Evolutionary conservation across 2,888 invertebrate genomes (phyloP), one percentile per base, ranked within the genome.

Genomic region (Diarsia rubi): DNA sequence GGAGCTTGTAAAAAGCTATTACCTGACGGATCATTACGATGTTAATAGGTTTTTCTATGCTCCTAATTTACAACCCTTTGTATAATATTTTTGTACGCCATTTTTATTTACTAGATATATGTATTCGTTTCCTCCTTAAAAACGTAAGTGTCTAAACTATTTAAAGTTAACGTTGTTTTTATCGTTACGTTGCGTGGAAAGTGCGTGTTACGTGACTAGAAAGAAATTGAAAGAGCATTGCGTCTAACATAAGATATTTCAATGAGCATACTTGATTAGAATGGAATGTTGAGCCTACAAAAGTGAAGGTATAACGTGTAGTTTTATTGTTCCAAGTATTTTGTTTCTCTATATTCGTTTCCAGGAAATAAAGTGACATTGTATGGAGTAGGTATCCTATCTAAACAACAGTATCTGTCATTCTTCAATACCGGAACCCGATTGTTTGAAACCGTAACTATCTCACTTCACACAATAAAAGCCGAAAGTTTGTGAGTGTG

Each of bases 201-300:
- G 85, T 81, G 42, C 75, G 68, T 67, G 31, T 74, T 83, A 87
- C 85, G 86, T 87, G 86, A 85, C 83, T 69, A 31, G 84, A 80
- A 78, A 14, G n/a, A 72, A 76, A 87, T 80, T 71, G 68, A 76
- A 75, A 62, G 57, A 77, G 68, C 52, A 78, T 74, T 65, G 47
- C 72, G 68, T 59, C 60, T 68, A 31, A 73, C 75, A 69, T 75
- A 72, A 60, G 68, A 73, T 70, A 82, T 86, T 80, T 70, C 68
- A 59, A 16, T 69, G 57, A 75, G 49, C 65, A 64, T 60, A 74
- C n/a, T 66, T 49, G 67, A 42, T 52, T 72, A 47, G 69, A 73
- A 72, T 49, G 64, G 69, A 75, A 77, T 60, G 59, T 8, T 49
- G 31, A 63, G 57, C 42, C n/a, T 69, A 47, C n/a, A 69, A 75